Evolutionary conservation across 2,888 invertebrate species (phyloP), one percentile per base, ranked within the genome.

Genomic region (Pristionchus japonicus): DNA sequence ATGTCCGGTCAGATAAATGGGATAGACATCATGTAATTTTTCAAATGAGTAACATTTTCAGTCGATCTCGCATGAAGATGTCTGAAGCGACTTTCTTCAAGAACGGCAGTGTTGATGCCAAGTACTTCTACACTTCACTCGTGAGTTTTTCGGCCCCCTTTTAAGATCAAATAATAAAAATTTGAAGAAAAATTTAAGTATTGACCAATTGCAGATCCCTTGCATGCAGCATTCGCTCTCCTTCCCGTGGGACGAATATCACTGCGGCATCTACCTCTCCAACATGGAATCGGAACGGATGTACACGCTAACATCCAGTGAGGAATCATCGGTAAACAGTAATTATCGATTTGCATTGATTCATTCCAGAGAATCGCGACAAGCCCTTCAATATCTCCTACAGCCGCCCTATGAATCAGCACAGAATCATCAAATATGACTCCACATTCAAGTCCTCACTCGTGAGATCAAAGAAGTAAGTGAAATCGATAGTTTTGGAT

Each of bases 331-430:
- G 9, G 9, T 27, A 67, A 31, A 34, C 13, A 67, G 23, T 31
- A 31, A 11, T 0, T 3, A 31, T 34, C 27, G n/a, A 27, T 27
- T 13, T 37, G 70, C 17, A n/a, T 47, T 43, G 7, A 74, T n/a
- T 23, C 20, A 1, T 43, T 77, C 6, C 43, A 77, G 77, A 43
- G 11, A 77, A n/a, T 77, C 77, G 77, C 7, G 77, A 77, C 43
- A 43, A 77, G 77, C 23, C 77, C n/a, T 77, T 77, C 77, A 47
- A 77, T 43, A 77, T 77, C 77, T 43, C 43, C n/a, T 77, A 77
- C 77, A 43, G 20, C 27, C 40, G 77, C 6, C 77, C 43, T 23
- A 77, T 77, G 77, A 43, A 6, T 43, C 43, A 77, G 4, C 43
- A 77, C 17, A 9, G 27, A 43, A 77, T 77, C 27, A 1, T 27